phyloP scores from a whole-genome alignment of 2,113 vertebrate genomes.

The Probosciger aterrimus region DNA sequence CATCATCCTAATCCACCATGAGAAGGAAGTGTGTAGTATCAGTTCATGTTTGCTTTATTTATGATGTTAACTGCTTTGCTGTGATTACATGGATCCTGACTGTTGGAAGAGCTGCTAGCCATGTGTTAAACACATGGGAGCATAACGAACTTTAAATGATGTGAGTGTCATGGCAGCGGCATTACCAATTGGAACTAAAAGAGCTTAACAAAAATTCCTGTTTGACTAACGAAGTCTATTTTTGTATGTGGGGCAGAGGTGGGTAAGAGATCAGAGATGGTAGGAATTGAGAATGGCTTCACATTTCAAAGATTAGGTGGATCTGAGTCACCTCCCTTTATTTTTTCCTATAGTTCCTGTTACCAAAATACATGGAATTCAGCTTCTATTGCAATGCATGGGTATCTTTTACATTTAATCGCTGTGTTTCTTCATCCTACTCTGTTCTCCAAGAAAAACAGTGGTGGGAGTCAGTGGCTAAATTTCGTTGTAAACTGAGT shows the following conservation, averaged over 20 bases:
- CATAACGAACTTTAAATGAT: not conserved
- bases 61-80: slow-evolving; percentile 3
- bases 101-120: not conserved
- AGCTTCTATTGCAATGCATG: not conserved
- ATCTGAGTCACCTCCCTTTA: not conserved
- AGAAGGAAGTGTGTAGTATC: not conserved
- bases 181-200: not conserved
- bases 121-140: slow-evolving; percentile 35
- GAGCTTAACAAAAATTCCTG: not conserved
- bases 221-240: not conserved
- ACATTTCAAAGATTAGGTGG: not conserved
- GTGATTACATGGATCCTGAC: not conserved
- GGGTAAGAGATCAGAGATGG: not conserved
- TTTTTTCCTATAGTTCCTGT: not conserved
- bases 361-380: not conserved
- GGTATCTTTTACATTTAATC: not conserved
- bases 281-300: not conserved
- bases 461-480: not conserved
- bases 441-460: slow-evolving; percentile 26
- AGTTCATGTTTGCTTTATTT: slow-evolving; percentile 34
- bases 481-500: not conserved
- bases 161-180: not conserved
- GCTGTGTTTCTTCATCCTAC: not conserved
- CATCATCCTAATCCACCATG: not conserved
- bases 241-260: not conserved